Evolutionary conservation across 2,888 invertebrate species (phyloP), one percentile per base, ranked within the genome.

Genomic region (Mellilla xanthometata): DNA sequence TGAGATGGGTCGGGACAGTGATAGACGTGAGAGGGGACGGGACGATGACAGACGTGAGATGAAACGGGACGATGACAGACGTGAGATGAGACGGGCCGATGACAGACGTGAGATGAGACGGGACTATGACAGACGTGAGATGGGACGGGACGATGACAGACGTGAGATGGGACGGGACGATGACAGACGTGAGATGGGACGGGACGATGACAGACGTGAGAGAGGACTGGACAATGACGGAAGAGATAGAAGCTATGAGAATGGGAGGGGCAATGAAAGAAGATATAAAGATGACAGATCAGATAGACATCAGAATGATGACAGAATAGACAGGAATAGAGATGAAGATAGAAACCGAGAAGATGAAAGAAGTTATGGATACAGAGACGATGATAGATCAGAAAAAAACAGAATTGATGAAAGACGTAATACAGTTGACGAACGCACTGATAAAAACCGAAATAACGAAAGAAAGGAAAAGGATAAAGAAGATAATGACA

Each of bases 231-330:
- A n/a, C n/a, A n/a, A n/a, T n/a, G n/a, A 49, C 31, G 44, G 49
- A 13, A 35, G 33, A 34, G 24, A 26, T 9, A 35, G 12, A n/a
- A 10, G 27, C 24, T 24, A 24, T 15, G 35, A 24, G 6, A 26
- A 19, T 28, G 38, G 32, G 1, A 36, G 44, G 29, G 35, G 45
- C 7, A 34, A 32, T 27, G 53, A 51, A 15, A 42, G 49, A 19
- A 49, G 19, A 36, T n/a, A 47, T 62, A 30, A 55, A 56, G 22
- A 57, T 47, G 36, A 6, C n/a, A n/a, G n/a, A n/a, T n/a, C n/a
- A 22, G 36, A 28, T 11, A 24, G 24, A 24, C 60, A 56, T 7
- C 63, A 24, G 33, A 35, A 45, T 27, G 52, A 56, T 32, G 27
- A 50, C 15, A 51, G 29, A 13, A 52, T n/a, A n/a, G 28, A 40